phyloP scores from a whole-genome alignment of 2,797 vertebrate species.

The Rhabdophis nuchalis region DNA sequence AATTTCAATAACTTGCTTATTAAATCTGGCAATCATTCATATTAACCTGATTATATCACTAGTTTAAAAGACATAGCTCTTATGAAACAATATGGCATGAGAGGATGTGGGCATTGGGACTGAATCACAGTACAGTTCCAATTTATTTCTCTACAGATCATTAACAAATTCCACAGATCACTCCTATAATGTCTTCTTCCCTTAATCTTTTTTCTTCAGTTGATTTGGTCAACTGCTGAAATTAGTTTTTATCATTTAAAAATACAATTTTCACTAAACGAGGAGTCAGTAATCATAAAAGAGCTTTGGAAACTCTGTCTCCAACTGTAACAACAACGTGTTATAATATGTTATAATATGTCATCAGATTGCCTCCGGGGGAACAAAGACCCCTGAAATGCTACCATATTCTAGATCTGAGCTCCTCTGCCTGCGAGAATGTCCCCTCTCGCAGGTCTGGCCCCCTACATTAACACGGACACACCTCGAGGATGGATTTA shows the following conservation, averaged over 20 bases:
- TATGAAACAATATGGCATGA: conserved; percentile 38
- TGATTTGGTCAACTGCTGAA: conserved; percentile 26
- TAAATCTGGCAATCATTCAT: conserved; percentile 42
- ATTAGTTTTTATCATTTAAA: conserved; percentile 26
- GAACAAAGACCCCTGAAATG: no score
- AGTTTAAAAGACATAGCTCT: conserved; percentile 31
- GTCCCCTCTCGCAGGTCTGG: no score
- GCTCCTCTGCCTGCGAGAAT: no score
- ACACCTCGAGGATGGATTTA: no score
- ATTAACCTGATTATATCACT: conserved; percentile 31
- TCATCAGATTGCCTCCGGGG: no score
- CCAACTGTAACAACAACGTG: background rate
- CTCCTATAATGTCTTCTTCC: conserved; percentile 23
- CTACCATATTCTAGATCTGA: no score
- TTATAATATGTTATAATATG: no score
- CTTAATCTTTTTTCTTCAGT: conserved; percentile 11
- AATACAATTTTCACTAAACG: background rate
- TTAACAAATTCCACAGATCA: conserved; percentile 17
- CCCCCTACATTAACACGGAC: no score
- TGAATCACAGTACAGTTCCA: conserved; percentile 20
- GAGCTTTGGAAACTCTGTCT: conserved; percentile 3
- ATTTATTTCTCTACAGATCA: conserved; percentile 17
- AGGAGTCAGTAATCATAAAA: background rate
- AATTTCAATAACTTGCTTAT: conserved; percentile 48
- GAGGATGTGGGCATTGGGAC: conserved; percentile 4